Percentiles rank a stretch among this genome's conserved stretches.
Evolutionary conservation across 2,797 vertebrate species (phyloP).

Genomic region (Champsocephalus gunnari): DNA sequence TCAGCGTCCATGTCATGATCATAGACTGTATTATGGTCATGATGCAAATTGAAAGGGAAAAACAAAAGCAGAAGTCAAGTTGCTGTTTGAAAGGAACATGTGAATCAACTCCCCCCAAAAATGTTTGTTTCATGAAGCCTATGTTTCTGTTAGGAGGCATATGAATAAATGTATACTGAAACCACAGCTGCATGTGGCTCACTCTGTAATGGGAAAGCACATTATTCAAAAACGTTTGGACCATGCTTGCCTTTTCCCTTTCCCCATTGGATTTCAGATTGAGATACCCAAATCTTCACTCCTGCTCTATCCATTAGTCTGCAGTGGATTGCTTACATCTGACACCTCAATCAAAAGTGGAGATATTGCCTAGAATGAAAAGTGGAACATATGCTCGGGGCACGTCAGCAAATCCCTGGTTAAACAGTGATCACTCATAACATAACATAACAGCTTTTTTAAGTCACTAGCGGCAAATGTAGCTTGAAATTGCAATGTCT

Average conservation of each 20-base stretch:
- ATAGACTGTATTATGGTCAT: background rate
- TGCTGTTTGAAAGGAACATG: constrained; percentile 29
- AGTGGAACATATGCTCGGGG: constrained; percentile 53
- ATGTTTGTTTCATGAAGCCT: constrained; percentile 55
- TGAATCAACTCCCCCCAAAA: constrained; percentile 34
- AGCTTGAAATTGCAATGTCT: constrained; percentile 78
- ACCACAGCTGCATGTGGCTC: constrained; percentile 54
- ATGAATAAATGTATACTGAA: constrained; percentile 78
- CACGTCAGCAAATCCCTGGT: constrained; percentile 56
- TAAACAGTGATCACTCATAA: constrained; percentile 66
- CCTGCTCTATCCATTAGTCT: constrained; percentile 49
- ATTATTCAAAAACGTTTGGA: constrained; percentile 43
- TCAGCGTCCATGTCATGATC: background rate
- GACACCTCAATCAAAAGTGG: constrained; percentile 66
- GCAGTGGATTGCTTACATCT: constrained; percentile 50
- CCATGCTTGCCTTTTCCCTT: constrained; percentile 4
- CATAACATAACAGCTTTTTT: constrained; percentile 53
- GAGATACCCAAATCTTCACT: constrained; percentile 29
- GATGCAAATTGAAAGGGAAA: constrained; percentile 12
- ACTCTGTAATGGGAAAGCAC: constrained; percentile 47
- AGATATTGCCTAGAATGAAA: constrained; percentile 54
- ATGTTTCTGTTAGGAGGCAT: constrained; percentile 55
- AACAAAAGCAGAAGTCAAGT: constrained; percentile 28
- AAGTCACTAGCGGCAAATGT: constrained; percentile 73
- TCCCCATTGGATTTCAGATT: constrained; percentile 22